These are phyloP conservation scores for Chalcosyrphus nemorum DNA, from an alignment of 2,888 invertebrate species.

Conservation along the genomic window DNA sequence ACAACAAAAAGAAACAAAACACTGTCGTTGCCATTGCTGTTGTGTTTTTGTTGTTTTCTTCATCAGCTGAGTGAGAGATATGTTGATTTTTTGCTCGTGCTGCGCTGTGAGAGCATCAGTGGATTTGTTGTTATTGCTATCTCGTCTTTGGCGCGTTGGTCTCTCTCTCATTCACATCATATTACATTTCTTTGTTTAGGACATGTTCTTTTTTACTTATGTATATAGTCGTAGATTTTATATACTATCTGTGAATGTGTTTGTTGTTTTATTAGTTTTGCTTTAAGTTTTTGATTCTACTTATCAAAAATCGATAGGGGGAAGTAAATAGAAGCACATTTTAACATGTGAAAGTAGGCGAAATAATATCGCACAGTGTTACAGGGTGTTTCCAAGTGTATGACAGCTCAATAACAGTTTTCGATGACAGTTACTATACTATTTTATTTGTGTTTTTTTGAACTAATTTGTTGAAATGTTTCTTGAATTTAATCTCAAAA, in stretches of 20 bases:
- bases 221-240: background rate
- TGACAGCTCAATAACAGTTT: too few species aligned
- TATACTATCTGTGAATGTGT: background rate
- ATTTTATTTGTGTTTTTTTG: too few species aligned
- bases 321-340: conserved; percentile 20
- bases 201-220: background rate
- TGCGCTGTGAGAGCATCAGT: background rate
- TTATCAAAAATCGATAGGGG: conserved; percentile 22
- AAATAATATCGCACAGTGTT: background rate
- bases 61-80: conserved; percentile 50
- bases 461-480: too few species aligned
- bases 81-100: conserved; percentile 18
- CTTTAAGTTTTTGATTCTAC: background rate
- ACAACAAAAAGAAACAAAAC: conserved; percentile 10
- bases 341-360: background rate
- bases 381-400: background rate
- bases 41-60: conserved; percentile 27
- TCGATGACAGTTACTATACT: too few species aligned
- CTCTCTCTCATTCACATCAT: conserved; percentile 14
- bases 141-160: conserved; percentile 21
- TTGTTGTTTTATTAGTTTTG: background rate
- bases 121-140: conserved; percentile 58
- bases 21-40: background rate
- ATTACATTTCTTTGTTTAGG: conserved; percentile 41
- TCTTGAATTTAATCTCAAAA: too few species aligned